A percentile compares a stretch with the other conserved stretches of the same genome.
phyloP scores from a whole-genome alignment of 2,113 vertebrate species.

The Thymallus thymallus region DNA sequence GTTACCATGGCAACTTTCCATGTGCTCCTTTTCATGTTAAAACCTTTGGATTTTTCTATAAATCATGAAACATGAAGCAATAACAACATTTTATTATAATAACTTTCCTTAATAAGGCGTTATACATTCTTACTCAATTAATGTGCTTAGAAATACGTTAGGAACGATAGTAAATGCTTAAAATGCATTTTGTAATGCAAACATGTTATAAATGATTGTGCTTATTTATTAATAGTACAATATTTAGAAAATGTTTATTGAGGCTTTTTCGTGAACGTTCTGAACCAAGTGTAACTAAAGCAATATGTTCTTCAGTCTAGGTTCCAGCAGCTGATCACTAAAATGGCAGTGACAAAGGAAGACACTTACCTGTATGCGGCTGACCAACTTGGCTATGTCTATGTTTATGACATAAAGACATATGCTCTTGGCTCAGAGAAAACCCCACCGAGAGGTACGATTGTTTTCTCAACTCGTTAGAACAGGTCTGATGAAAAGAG shows the following conservation, averaged over 20 bases:
- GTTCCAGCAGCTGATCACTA: constrained; percentile 62
- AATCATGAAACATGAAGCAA: too few species aligned
- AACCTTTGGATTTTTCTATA: neutral
- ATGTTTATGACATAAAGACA: constrained; percentile 53
- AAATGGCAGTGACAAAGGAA: constrained; percentile 53
- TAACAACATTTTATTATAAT: too few species aligned
- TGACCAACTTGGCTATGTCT: constrained; percentile 59
- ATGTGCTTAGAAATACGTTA: neutral
- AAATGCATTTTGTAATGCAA: too few species aligned
- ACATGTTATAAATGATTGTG: too few species aligned
- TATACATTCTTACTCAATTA: neutral
- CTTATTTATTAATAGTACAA: too few species aligned
- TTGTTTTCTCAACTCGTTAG: neutral
- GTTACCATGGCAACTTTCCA: neutral
- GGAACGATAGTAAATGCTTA: too few species aligned
- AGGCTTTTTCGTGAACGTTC: neutral
- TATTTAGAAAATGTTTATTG: too few species aligned
- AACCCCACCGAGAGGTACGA: constrained; percentile 47
- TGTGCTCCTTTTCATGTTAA: too few species aligned
- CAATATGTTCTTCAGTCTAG: constrained; percentile 50
- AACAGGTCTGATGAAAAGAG: neutral
- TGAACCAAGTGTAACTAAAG: neutral
- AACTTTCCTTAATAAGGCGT: neutral
- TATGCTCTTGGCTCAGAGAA: constrained; percentile 51
- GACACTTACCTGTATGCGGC: constrained; percentile 50